Evolutionary conservation across 2,113 vertebrate genomes (phyloP).

Genomic region (Rallus limicola): DNA sequence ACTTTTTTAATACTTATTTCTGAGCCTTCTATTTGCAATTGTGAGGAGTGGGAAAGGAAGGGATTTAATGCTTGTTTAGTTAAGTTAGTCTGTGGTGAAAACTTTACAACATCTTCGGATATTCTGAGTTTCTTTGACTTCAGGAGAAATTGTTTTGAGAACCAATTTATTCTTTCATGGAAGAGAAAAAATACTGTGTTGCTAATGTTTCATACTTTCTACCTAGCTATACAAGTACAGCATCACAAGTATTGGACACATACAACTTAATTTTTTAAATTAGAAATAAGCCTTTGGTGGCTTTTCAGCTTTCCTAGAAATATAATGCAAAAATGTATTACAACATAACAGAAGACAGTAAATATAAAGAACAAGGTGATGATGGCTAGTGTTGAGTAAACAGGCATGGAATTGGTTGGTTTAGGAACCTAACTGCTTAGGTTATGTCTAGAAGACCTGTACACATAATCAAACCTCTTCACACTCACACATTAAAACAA

Average conservation of each 20-base stretch:
- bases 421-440: neutral
- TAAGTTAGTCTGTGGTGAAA: neutral
- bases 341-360: neutral
- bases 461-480: neutral
- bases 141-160: neutral
- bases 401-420: neutral
- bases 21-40: neutral
- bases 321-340: neutral
- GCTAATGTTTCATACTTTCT: neutral
- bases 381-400: neutral
- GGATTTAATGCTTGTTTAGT: neutral
- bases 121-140: neutral
- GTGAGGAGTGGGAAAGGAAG: neutral
- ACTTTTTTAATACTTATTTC: neutral
- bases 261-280: neutral
- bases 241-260: neutral
- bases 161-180: neutral
- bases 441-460: neutral
- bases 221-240: neutral
- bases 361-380: neutral
- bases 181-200: neutral
- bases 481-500: no score
- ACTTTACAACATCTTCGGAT: neutral
- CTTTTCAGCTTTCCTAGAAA: neutral
- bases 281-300: neutral